A percentile compares a stretch with the other conserved stretches of the same genome.
Conservation (phyloP, 2,888 invertebrate species). For the Pediacus dermestoides region DNA sequence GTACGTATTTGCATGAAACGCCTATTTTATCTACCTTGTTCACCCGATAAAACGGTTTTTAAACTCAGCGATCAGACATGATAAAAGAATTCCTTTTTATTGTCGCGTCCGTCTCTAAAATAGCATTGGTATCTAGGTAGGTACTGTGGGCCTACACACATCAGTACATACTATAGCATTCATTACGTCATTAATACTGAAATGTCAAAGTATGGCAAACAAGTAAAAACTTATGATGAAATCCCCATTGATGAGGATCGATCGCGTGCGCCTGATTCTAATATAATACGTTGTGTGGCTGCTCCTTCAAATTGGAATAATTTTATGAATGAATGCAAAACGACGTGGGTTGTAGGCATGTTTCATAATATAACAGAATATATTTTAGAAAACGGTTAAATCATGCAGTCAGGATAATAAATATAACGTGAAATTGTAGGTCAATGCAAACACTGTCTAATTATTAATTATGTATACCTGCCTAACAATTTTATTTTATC, state of each 20-base stretch:
- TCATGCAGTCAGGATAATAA: constrained; percentile 11
- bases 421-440: constrained; percentile 5
- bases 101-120: too few species aligned
- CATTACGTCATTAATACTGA: too few species aligned
- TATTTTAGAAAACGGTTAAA: constrained; percentile 19
- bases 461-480: constrained; percentile 4
- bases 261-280: constrained; percentile 33
- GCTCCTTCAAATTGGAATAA: constrained; percentile 39
- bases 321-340: constrained; percentile 42
- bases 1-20: too few species aligned
- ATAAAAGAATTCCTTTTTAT: too few species aligned
- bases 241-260: constrained; percentile 43
- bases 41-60: too few species aligned
- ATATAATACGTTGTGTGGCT: constrained; percentile 16
- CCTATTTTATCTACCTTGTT: too few species aligned
- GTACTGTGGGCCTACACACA: too few species aligned
- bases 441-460: constrained; percentile 5
- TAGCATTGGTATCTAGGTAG: too few species aligned
- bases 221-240: constrained; percentile 33
- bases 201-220: constrained; percentile 34
- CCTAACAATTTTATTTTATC: too few species aligned
- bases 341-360: constrained; percentile 28
- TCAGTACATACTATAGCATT: too few species aligned
- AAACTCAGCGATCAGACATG: too few species aligned
- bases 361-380: constrained; percentile 28